phyloP scores from a whole-genome alignment of 2,113 vertebrate species.

The Panthera uncia region DNA sequence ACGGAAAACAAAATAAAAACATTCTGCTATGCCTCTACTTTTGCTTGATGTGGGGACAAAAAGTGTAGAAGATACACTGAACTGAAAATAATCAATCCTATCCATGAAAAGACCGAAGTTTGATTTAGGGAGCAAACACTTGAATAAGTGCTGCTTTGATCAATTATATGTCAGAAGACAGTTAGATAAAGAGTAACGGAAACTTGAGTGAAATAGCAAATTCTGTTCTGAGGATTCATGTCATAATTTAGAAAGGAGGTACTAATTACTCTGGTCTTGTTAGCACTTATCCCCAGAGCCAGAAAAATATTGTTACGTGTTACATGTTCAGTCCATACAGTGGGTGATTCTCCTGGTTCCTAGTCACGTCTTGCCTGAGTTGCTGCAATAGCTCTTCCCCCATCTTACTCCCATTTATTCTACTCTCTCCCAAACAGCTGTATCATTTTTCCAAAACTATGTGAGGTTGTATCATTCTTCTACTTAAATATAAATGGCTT shows the following conservation, averaged over 20 bases:
- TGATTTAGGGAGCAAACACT: background rate
- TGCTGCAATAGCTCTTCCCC: background rate
- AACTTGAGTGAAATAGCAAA: background rate
- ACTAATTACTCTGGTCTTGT: background rate
- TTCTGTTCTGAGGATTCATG: background rate
- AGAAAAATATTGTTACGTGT: background rate
- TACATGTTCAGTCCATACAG: background rate
- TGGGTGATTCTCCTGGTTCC: background rate
- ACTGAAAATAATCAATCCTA: background rate
- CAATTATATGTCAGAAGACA: background rate
- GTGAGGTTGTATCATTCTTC: background rate
- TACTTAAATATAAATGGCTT: background rate
- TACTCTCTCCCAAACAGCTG: background rate
- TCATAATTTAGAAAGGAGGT: background rate
- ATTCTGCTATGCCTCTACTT: background rate
- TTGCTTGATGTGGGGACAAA: background rate
- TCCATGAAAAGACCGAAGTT: background rate
- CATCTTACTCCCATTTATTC: background rate
- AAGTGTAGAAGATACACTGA: background rate
- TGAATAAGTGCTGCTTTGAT: background rate
- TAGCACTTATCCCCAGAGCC: background rate
- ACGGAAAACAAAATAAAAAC: too few relatives aligned
- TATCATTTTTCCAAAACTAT: background rate
- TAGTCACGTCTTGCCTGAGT: background rate
- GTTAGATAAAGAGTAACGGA: background rate